These are phyloP conservation scores for Centropyge bicolor DNA, from an alignment of 2,797 vertebrate species.

Conservation along the genomic window DNA sequence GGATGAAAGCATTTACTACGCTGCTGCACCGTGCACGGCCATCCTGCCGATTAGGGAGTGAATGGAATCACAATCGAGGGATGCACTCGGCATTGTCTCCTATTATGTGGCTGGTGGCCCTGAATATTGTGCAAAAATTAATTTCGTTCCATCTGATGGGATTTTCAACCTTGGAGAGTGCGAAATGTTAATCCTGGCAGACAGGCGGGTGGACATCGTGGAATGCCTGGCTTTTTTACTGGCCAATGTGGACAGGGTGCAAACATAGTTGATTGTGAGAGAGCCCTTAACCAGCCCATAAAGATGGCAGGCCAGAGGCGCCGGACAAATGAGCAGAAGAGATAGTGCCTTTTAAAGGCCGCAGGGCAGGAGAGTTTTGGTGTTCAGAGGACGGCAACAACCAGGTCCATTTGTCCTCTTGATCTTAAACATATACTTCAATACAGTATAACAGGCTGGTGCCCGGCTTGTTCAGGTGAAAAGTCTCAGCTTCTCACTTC, in stretches of 20 bases:
- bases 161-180: constrained; percentile 79
- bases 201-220: constrained; percentile 52
- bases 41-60: constrained; percentile 78
- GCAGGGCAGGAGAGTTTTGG: constrained; percentile 50
- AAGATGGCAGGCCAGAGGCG: constrained; percentile 67
- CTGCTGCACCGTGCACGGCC: constrained; percentile 66
- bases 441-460: constrained; percentile 32
- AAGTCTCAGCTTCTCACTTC: constrained; percentile 4
- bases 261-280: constrained; percentile 64
- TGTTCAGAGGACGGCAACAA: constrained; percentile 55
- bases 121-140: constrained; percentile 81
- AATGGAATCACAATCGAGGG: constrained; percentile 78
- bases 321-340: constrained; percentile 58
- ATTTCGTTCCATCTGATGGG: constrained; percentile 81
- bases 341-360: constrained; percentile 65
- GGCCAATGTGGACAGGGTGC: constrained; percentile 59
- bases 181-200: constrained; percentile 77
- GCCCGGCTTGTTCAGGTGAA: constrained; percentile 22
- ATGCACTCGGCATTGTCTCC: constrained; percentile 78
- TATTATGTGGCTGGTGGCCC: constrained; percentile 76
- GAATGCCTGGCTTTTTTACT: constrained; percentile 59
- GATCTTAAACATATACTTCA: constrained; percentile 50
- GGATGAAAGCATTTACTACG: constrained; percentile 81
- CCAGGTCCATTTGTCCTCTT: constrained; percentile 63
- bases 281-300: constrained; percentile 70